phyloP scores from a whole-genome alignment of 2,888 invertebrate species.

The Andrena minutula region DNA sequence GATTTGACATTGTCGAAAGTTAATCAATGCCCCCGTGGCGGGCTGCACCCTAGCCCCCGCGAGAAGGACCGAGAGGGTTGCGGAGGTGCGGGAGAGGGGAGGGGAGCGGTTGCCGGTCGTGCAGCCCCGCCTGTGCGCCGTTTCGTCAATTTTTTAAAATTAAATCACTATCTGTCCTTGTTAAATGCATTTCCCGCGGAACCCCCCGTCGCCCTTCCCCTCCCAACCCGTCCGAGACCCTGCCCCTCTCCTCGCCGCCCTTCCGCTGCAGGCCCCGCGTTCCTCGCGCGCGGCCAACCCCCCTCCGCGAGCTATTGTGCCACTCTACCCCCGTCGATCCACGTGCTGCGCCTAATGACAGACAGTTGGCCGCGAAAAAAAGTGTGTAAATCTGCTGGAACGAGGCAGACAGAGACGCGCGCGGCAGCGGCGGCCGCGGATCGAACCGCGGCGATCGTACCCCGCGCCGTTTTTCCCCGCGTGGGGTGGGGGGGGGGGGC shows the following conservation, averaged over 20 bases:
- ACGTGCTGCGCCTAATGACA: conserved; percentile 83
- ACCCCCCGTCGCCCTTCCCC: conserved; percentile 42
- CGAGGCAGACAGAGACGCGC: conserved; percentile 59
- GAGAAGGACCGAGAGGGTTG: conserved; percentile 1
- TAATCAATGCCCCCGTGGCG: conserved; percentile 83
- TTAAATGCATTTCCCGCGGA: conserved; percentile 83
- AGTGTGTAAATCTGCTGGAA: conserved; percentile 80
- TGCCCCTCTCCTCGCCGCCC: not conserved
- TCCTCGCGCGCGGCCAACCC: conserved; percentile 32
- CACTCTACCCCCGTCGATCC: conserved; percentile 66
- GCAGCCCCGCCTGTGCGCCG: conserved; percentile 72
- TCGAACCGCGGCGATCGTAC: conserved; percentile 54
- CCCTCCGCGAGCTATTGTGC: conserved; percentile 57
- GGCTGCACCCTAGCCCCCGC: conserved; percentile 12
- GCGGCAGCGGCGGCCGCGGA: conserved; percentile 17
- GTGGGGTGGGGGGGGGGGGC: not conserved
- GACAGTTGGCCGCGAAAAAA: conserved; percentile 82
- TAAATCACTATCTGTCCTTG: conserved; percentile 85
- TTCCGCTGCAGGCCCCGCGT: conserved; percentile 38
- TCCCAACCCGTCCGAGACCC: not conserved
- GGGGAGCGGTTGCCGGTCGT: conserved; percentile 17
- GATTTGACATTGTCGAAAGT: conserved; percentile 85
- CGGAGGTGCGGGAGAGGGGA: not conserved
- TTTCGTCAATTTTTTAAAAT: conserved; percentile 85
- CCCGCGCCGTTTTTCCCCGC: not conserved